Conservation (phyloP, 2,797 vertebrate species). For the Calcarius lapponicus region DNA sequence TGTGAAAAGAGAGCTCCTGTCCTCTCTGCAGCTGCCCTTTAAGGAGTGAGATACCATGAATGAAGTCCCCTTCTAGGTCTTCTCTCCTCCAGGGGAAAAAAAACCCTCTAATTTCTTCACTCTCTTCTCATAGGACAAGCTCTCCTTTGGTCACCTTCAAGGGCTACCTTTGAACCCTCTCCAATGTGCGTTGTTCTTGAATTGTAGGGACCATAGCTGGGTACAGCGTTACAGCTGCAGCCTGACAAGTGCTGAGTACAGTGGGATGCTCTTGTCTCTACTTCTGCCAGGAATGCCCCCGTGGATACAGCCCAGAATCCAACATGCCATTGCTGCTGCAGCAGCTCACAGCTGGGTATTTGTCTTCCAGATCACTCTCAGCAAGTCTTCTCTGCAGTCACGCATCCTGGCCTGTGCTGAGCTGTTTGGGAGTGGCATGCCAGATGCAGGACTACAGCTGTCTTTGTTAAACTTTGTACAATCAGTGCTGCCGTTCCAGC, state of each 20-base stretch:
- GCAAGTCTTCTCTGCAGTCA: not conserved
- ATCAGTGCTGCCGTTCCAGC: not conserved
- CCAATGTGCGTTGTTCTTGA: not conserved
- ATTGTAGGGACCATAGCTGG: not conserved
- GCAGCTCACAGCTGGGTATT: not conserved
- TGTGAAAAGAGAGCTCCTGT: not conserved
- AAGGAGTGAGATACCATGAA: not conserved
- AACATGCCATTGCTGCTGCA: not conserved
- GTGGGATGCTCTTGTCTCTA: not conserved
- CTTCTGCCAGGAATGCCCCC: not conserved
- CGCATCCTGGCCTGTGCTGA: too few relatives aligned
- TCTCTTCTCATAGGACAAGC: not conserved
- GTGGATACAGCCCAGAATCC: not conserved
- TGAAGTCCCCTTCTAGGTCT: not conserved
- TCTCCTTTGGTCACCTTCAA: not conserved
- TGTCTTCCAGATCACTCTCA: not conserved
- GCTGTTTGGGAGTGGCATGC: not conserved
- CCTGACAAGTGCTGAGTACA: not conserved
- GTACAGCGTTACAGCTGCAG: accelerated
- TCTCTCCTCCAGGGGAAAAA: not conserved
- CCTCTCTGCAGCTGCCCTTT: not conserved
- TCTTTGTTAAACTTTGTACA: not conserved
- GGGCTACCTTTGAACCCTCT: not conserved
- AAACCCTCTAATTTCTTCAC: not conserved
- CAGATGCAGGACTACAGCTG: not conserved